These are phyloP conservation scores for Chrysomallon squamiferum DNA, from an alignment of 1,140 invertebrate species.

Conservation along the genomic window DNA sequence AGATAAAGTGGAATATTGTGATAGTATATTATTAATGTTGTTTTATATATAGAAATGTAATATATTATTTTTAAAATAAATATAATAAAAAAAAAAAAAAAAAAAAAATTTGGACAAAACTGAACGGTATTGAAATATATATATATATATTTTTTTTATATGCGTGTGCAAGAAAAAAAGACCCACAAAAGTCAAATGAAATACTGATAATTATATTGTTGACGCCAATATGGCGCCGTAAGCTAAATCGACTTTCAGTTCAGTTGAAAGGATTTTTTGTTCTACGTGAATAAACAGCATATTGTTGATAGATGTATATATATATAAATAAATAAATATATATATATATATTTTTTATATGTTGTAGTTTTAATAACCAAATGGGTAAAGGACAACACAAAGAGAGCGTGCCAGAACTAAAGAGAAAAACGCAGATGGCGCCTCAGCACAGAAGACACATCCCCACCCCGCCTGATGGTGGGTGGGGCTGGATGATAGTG, in stretches of 20 bases:
- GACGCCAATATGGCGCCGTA: background rate
- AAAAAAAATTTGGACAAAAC: too few relatives aligned
- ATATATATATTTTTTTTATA: background rate
- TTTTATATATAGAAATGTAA: too few relatives aligned
- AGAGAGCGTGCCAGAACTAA: background rate
- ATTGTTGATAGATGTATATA: background rate
- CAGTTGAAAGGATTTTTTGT: background rate
- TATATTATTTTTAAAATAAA: too few relatives aligned
- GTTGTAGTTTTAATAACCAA: background rate
- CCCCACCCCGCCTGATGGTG: slow-evolving; percentile 40
- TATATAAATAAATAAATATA: background rate
- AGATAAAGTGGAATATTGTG: too few relatives aligned
- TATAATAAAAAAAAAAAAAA: too few relatives aligned
- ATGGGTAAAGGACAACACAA: slow-evolving; percentile 18
- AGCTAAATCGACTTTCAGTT: background rate
- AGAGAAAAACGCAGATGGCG: background rate
- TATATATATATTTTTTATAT: background rate
- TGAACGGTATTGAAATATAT: background rate
- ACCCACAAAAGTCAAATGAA: too few relatives aligned
- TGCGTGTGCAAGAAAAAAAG: too few relatives aligned
- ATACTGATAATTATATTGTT: background rate
- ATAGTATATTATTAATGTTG: too few relatives aligned
- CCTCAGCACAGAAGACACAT: background rate
- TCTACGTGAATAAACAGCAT: background rate
- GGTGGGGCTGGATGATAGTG: slow-evolving; percentile 92